Percentiles rank a stretch among this genome's conserved stretches.
These are phyloP conservation scores for Takifugu bimaculatus DNA, from an alignment of 2,113 vertebrate species.

Conservation along the genomic window DNA sequence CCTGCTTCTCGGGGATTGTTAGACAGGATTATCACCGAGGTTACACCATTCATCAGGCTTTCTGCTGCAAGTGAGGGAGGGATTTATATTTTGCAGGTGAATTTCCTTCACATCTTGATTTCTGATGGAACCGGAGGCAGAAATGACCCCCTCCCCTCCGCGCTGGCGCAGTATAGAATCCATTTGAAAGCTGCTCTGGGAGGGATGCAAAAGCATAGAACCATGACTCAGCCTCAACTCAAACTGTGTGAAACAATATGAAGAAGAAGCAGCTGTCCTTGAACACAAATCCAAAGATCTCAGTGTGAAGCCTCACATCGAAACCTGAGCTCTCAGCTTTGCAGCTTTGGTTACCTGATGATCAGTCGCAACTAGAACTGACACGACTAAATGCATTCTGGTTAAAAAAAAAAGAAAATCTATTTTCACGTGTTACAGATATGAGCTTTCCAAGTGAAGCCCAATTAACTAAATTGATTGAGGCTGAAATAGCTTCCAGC, in stretches of 20 bases:
- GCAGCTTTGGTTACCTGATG: slow-evolving; percentile 45
- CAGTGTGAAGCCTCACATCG: too few relatives aligned
- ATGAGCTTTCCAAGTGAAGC: slow-evolving; percentile 53
- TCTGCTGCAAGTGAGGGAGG: slow-evolving; percentile 39
- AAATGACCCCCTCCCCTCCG: slow-evolving; percentile 32
- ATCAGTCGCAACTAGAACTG: slow-evolving; percentile 65
- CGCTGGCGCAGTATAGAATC: slow-evolving; percentile 33
- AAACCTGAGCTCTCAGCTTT: slow-evolving; percentile 21
- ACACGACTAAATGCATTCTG: slow-evolving; percentile 59
- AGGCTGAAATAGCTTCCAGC: slow-evolving; percentile 46
- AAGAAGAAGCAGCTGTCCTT: not conserved
- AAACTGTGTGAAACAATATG: too few relatives aligned
- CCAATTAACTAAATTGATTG: slow-evolving; percentile 61
- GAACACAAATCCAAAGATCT: not conserved
- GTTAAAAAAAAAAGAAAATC: slow-evolving; percentile 45
- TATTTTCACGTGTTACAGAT: slow-evolving; percentile 54
- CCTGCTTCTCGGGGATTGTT: slow-evolving; percentile 53
- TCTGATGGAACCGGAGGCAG: slow-evolving; percentile 39
- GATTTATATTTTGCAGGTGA: slow-evolving; percentile 28
- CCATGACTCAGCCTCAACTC: too few relatives aligned
- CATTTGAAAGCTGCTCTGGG: slow-evolving; percentile 27
- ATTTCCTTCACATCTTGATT: slow-evolving; percentile 29
- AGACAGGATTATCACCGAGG: slow-evolving; percentile 57
- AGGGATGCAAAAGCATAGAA: too few relatives aligned
- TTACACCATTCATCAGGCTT: slow-evolving; percentile 56